Evolutionary conservation across 2,113 vertebrate species (phyloP).

Genomic region (Argyrosomus japonicus): DNA sequence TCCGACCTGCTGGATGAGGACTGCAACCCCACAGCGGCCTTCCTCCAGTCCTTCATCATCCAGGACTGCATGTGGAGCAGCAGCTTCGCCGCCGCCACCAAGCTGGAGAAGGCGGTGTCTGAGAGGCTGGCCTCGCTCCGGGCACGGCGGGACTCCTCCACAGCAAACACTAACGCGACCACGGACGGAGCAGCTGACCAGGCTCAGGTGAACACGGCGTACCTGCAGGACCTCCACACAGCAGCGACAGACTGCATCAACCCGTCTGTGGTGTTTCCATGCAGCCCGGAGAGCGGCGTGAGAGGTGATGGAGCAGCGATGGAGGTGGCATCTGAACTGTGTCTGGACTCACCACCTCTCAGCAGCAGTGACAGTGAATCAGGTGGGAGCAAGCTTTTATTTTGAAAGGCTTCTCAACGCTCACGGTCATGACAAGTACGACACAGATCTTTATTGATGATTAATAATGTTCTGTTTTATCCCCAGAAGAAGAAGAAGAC

Average conservation of each 20-base stretch:
- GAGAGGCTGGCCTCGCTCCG: conserved; percentile 90
- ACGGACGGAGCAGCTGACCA: neutral
- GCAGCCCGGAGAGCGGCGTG: conserved; percentile 79
- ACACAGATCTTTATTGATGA: too few species aligned
- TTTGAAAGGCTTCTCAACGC: conserved; percentile 19
- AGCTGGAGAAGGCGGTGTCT: conserved; percentile 90
- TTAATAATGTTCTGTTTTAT: conserved; percentile 41
- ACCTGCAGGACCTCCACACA: conserved; percentile 88
- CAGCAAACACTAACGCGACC: neutral
- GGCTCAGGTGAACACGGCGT: conserved; percentile 57
- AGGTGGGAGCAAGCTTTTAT: conserved; percentile 80
- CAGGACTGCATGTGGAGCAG: conserved; percentile 97
- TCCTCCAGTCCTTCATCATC: conserved; percentile 93
- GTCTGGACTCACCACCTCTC: conserved; percentile 83
- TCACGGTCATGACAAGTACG: too few species aligned
- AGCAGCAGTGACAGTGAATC: conserved; percentile 87
- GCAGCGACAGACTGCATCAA: conserved; percentile 88
- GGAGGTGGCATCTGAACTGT: neutral
- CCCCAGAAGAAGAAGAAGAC: conserved; percentile 31
- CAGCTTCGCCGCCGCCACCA: conserved; percentile 90
- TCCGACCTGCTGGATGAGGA: conserved; percentile 90
- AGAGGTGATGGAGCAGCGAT: neutral
- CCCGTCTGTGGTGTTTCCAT: conserved; percentile 91
- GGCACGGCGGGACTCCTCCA: conserved; percentile 56
- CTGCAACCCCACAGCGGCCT: conserved; percentile 84